Evolutionary conservation across 2,113 vertebrate genomes (phyloP).

Genomic region (Gracilinanus agilis): DNA sequence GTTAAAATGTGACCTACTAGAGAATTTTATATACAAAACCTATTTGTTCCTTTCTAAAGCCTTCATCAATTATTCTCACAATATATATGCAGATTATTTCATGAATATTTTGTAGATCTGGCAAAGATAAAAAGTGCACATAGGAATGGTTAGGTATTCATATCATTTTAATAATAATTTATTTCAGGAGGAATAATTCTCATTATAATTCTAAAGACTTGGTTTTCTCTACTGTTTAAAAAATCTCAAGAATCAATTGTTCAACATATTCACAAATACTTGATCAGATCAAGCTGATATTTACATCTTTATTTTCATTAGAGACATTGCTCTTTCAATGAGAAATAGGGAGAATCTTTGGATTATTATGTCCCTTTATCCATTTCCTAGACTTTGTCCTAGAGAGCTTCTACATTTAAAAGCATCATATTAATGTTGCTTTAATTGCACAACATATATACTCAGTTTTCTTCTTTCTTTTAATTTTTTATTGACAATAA

Average conservation of each 20-base stretch:
- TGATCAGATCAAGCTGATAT: neutral
- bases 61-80: neutral
- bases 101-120: neutral
- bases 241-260: neutral
- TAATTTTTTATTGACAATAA: neutral
- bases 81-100: neutral
- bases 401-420: neutral
- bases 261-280: neutral
- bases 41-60: neutral
- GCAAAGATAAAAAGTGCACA: neutral
- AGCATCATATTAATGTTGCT: neutral
- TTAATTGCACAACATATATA: neutral
- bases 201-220: neutral
- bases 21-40: neutral
- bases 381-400: neutral
- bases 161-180: neutral
- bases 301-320: neutral
- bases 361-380: neutral
- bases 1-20: neutral
- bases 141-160: neutral
- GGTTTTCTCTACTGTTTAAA: neutral
- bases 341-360: neutral
- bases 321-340: neutral
- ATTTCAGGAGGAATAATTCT: neutral
- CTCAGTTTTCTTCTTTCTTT: neutral